These are phyloP conservation scores for Ferrisia virgata DNA, from an alignment of 2,888 invertebrate species.

Conservation along the genomic window DNA sequence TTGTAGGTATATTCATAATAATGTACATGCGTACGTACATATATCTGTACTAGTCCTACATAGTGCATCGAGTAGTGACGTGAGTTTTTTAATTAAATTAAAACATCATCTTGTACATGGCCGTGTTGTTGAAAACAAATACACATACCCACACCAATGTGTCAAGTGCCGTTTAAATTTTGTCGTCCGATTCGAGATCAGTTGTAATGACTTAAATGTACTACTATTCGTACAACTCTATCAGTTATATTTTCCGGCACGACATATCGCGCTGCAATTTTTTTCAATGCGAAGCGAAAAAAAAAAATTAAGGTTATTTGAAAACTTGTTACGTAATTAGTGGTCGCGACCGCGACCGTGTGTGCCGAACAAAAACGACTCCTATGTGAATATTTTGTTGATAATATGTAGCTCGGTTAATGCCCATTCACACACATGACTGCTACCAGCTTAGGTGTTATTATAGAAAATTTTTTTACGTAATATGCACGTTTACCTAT, in stretches of 20 bases:
- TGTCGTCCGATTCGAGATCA: not conserved
- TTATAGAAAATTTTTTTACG: not conserved
- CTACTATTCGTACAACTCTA: not conserved
- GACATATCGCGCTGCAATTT: not conserved
- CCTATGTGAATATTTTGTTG: not conserved
- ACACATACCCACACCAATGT: too few species aligned
- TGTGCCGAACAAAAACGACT: not conserved
- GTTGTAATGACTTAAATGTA: too few species aligned
- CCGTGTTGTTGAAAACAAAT: not conserved
- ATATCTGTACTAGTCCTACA: too few species aligned
- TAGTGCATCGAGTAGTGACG: too few species aligned
- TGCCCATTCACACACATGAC: not conserved
- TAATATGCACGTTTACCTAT: not conserved
- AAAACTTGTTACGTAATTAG: not conserved
- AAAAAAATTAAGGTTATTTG: not conserved
- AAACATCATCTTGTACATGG: not conserved
- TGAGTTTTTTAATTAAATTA: not conserved
- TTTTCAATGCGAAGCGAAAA: not conserved
- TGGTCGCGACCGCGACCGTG: not conserved
- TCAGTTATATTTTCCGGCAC: not conserved
- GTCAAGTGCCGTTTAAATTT: not conserved
- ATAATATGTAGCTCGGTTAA: not conserved
- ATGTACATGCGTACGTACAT: too few species aligned
- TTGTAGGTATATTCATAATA: too few species aligned
- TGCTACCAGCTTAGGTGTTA: not conserved